Base-by-base conservation (phyloP, 2,113 vertebrate genomes). In the Theristicus caerulescens region DNA sequence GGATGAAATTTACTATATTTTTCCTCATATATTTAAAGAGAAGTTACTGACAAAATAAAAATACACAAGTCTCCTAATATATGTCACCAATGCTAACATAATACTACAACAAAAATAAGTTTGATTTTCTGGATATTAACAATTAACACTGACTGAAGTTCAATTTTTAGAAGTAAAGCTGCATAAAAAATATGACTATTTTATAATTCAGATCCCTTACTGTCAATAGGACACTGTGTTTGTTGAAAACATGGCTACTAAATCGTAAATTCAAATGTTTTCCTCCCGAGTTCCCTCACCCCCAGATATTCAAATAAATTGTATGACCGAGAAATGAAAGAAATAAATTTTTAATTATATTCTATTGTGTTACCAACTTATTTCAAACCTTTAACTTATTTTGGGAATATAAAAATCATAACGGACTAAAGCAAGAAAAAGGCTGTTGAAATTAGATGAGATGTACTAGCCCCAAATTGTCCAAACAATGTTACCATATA, bases 221-320 rank as follows among this genome's bases (percentile, higher is more conserved):
- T 49, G 18, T 42, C 42, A 88, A 47, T 6, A 82, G 15, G 0
- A 1, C 27, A 84, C 6, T 0, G 0, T 34, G 21, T n/a, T 62
- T 65, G 11, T 24, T 86, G 46, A 86, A 80, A 76, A 76, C 2
- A 34, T 1, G 1, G 25, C 16, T 83, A 67, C 29, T 71, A 40
- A 14, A 46, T 34, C 22, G 22, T 38, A 86, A 58, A 90, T 58
- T 81, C 26, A 77, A 71, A 32, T 32, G 8, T 19, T 58, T 26
- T 15, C 24, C 25, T 27, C 62, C 4, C 42, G 66, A 32, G 13
- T 3, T 9, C 1, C 27, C 22, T 44, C 0, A 0, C 6, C 27
- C 42, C 16, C 22, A 57, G 16, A 44, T 72, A 67, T 2, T 46
- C 18, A 79, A 54, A 73, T 38, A 76, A 87, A 66, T 20, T 66